A percentile compares a stretch with the other conserved stretches of the same genome.
phyloP scores from a whole-genome alignment of 1,140 invertebrate species.

The Neodiprion lecontei region DNA sequence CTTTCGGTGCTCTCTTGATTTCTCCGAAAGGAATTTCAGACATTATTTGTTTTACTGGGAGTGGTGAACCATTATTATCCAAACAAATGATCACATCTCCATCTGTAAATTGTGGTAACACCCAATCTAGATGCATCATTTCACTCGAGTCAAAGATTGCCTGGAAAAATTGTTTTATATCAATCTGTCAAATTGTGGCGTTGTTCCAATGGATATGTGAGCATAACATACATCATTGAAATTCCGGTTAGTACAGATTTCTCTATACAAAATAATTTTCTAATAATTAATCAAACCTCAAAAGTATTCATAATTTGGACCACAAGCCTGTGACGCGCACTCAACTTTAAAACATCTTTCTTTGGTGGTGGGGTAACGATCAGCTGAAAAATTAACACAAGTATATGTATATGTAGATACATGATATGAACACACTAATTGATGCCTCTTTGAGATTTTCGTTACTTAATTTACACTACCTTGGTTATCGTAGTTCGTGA shows the following conservation, averaged over 20 bases:
- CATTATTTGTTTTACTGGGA: constrained; percentile 44
- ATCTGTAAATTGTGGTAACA: constrained; percentile 66
- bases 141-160: constrained; percentile 24
- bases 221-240: too few relatives aligned
- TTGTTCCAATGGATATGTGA: background rate
- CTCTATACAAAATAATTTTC: constrained; percentile 15
- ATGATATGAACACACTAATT: too few relatives aligned
- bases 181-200: background rate
- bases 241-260: too few relatives aligned
- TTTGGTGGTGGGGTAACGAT: too few relatives aligned
- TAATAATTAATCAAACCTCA: constrained; percentile 35
- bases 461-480: constrained; percentile 28
- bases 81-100: constrained; percentile 65
- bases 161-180: constrained; percentile 22
- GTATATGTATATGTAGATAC: constrained; percentile 14
- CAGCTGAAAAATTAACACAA: background rate
- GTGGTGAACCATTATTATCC: constrained; percentile 50
- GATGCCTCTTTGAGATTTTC: too few relatives aligned
- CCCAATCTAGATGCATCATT: constrained; percentile 53
- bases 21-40: constrained; percentile 47
- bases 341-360: background rate
- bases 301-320: constrained; percentile 53
- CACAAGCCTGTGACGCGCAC: constrained; percentile 30
- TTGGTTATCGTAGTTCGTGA: constrained; percentile 54
- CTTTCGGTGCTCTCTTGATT: constrained; percentile 54